These are phyloP conservation scores for Cephus cinctus DNA, from an alignment of 1,140 invertebrate species.

Conservation along the genomic window DNA sequence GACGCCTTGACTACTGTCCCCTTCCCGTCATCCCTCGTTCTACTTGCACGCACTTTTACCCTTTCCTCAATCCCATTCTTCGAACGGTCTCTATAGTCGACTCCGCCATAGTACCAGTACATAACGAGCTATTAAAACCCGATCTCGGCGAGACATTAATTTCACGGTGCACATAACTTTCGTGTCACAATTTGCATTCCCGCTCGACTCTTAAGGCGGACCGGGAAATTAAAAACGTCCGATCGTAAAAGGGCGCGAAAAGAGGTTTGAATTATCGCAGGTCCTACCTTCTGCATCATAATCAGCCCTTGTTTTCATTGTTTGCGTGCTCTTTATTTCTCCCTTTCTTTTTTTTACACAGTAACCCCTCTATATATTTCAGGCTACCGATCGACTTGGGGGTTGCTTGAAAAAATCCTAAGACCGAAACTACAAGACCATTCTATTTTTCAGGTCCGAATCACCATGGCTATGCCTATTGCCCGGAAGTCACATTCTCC, in stretches of 20 bases:
- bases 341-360: too few species aligned
- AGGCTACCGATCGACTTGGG: not conserved
- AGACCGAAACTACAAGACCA: too few species aligned
- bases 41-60: conserved; percentile 3
- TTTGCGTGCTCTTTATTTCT: not conserved
- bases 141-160: conserved; percentile 24
- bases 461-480: too few species aligned
- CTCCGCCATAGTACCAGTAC: conserved; percentile 14
- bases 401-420: too few species aligned
- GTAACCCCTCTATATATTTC: too few species aligned
- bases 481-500: too few species aligned
- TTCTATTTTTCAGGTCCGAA: too few species aligned
- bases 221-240: conserved; percentile 54
- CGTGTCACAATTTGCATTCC: conserved; percentile 52
- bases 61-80: too few species aligned
- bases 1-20: conserved; percentile 10
- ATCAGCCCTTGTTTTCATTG: conserved; percentile 35
- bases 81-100: too few species aligned
- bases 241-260: conserved; percentile 47
- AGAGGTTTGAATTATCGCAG: conserved; percentile 42
- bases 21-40: not conserved
- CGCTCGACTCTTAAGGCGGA: conserved; percentile 22
- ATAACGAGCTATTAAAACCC: conserved; percentile 30
- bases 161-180: conserved; percentile 37
- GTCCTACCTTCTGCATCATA: conserved; percentile 41